Evolutionary conservation across 2,797 vertebrate genomes (phyloP), one percentile per base, ranked within the genome.

Genomic region (Eptatretus atami): DNA sequence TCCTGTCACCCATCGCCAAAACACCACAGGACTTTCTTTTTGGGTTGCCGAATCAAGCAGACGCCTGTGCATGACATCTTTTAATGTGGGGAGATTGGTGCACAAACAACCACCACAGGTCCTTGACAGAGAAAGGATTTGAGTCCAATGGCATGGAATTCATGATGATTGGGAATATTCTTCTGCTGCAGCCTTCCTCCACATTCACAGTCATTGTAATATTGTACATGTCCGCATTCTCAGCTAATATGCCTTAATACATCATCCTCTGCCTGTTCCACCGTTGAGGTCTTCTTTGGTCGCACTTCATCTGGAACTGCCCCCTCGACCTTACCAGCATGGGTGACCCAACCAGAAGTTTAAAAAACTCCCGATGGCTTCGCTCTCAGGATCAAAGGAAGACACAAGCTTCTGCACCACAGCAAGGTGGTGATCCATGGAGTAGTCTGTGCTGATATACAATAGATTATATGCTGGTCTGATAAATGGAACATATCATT

Each of bases 171-270:
- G 9, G 57, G n/a, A 8, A 61, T 25, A 9, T 61, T 25, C 25
- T 12, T 61, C 57, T 61, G 57, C 57, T 61, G 57, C 57, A 61
- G 57, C 57, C 57, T 61, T 61, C 57, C 57, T 61, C 57, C 3
- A 12, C 57, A 9, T 61, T 61, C 57, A 61, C 12, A 61, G 25
- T 11, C 9, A 61, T 61, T 9, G 57, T 2, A 61, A 61, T 25
- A n/a, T 61, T 44, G 31, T 44, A 44, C 31, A 44, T 44, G 31
- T 44, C 31, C 6, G 31, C 31, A 44, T 8, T 44, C 31, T 44
- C 31, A 44, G 31, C 31, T 44, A 1, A 44, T 44, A 44, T 44
- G 31, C 4, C 31, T 44, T 44, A 5, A 8, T 4, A 44, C 31
- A 11, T 61, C 3, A 12, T 61, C 12, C 25, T 61, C 25, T 25